phyloP scores from a whole-genome alignment of 2,797 vertebrate genomes.

The Diglossa cyanea region DNA sequence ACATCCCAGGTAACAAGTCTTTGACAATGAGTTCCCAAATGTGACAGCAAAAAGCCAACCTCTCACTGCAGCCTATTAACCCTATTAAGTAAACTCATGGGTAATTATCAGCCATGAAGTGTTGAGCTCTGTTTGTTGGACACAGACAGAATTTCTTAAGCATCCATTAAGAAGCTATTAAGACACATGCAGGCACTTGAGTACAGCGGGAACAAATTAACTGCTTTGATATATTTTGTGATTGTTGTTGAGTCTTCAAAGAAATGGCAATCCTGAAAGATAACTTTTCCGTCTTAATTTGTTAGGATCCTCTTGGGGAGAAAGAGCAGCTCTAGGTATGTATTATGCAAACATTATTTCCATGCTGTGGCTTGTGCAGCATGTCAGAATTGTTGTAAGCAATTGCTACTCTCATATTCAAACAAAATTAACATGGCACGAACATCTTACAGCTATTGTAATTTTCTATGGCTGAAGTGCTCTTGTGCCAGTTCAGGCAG shows the following conservation, averaged over 20 bases:
- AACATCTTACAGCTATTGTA: neutral
- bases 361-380: neutral
- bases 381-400: neutral
- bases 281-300: neutral
- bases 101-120: neutral
- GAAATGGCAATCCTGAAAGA: neutral
- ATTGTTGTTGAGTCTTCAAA: neutral
- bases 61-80: neutral
- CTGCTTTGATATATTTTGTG: neutral
- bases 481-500: neutral
- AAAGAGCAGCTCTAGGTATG: neutral
- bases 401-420: neutral
- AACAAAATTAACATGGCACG: neutral
- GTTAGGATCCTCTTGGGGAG: neutral
- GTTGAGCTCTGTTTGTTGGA: neutral
- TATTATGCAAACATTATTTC: neutral
- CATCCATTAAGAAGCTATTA: neutral
- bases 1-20: neutral
- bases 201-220: neutral
- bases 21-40: neutral
- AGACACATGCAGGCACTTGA: neutral
- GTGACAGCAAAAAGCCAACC: neutral
- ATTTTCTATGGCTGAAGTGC: neutral
- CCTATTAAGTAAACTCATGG: neutral
- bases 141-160: neutral